Percentiles rank a stretch among this genome's conserved stretches.
phyloP scores from a whole-genome alignment of 2,888 invertebrate genomes.

The Ptychoptera albimana region DNA sequence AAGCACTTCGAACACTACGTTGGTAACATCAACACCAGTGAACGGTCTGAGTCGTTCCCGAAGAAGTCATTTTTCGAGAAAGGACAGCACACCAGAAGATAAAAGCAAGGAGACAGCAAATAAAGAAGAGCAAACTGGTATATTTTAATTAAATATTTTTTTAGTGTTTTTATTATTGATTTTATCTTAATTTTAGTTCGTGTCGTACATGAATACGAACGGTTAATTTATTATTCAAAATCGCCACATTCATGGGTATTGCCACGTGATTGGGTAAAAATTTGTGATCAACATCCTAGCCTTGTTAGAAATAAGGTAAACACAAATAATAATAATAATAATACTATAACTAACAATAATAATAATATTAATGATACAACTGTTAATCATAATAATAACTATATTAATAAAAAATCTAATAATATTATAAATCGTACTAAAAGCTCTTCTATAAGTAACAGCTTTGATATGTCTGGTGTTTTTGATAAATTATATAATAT shows the following conservation, averaged over 20 bases:
- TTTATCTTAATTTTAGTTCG: constrained; percentile 16
- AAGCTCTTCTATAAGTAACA: neutral
- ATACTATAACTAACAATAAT: constrained; percentile 9
- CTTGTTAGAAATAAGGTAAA: constrained; percentile 32
- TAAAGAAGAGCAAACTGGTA: constrained; percentile 9
- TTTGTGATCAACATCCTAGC: constrained; percentile 24
- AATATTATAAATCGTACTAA: neutral
- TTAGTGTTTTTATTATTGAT: neutral
- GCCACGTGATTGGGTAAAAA: constrained; percentile 26
- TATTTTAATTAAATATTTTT: neutral
- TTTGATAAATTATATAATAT: neutral
- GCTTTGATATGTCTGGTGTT: neutral
- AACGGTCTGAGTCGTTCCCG: constrained; percentile 29
- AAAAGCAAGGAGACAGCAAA: constrained; percentile 4
- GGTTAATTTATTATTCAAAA: constrained; percentile 26
- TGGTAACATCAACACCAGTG: constrained; percentile 6
- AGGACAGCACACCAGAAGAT: constrained; percentile 27
- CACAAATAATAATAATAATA: constrained; percentile 6
- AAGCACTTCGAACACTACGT: constrained; percentile 1
- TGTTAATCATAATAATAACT: neutral
- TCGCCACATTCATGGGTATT: constrained; percentile 29
- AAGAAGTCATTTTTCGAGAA: constrained; percentile 30
- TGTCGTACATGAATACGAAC: constrained; percentile 27
- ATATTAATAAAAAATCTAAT: neutral
- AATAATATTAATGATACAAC: constrained; percentile 9